Base-by-base conservation (phyloP, 2,113 vertebrate genomes). In the Pseudolaguvia tuberculata region DNA sequence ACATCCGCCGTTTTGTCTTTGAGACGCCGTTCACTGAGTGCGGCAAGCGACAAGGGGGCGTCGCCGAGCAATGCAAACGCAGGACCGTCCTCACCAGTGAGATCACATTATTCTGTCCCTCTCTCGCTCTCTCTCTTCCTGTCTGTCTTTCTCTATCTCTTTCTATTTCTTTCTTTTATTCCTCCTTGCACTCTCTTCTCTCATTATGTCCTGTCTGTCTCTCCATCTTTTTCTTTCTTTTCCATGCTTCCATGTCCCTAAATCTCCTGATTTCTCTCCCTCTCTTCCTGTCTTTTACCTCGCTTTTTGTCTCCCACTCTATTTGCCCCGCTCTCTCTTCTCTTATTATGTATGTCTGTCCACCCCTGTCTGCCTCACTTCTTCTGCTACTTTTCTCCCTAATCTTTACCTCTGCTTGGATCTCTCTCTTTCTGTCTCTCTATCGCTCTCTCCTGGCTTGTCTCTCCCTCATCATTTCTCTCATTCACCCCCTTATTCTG, bases 1-100 rank as follows among this genome's bases (percentile, higher is more conserved):
- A 98, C 84, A 95, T 99, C 68, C 93, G 93, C 20, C 94, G 96
- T 53, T 99, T 99, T 70, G 94, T 98, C 82, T 98, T 98, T 20
- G 97, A 99, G 88, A 96, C 93, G 80, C 97, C 97, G 10, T 99
- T 98, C 81, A 98, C 97, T 0, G 92, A 94, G 73, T 88, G 92
- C 0, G 97, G 97, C 5, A 97, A 96, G 83, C 93, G 94, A 80
- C 96, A 96, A 77, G 97, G 96, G 0, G 93, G 94, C 0, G 94
- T 99, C 10, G 94, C 96, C 50, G 96, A 99, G 52, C 97, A 99
- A 84, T 99, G 95, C 71, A 99, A 98, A 51, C 88, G 96, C 0
- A 86, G 94, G 9, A 98, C 94, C 1, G 83, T 99, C 52, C 88
- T 99, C 77, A 99, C 96, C 80, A 96, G 97, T 99, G 62, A 81